Percentiles rank a stretch among this genome's conserved stretches.
phyloP scores from a whole-genome alignment of 2,113 vertebrate species.

The Isichthys henryi region DNA sequence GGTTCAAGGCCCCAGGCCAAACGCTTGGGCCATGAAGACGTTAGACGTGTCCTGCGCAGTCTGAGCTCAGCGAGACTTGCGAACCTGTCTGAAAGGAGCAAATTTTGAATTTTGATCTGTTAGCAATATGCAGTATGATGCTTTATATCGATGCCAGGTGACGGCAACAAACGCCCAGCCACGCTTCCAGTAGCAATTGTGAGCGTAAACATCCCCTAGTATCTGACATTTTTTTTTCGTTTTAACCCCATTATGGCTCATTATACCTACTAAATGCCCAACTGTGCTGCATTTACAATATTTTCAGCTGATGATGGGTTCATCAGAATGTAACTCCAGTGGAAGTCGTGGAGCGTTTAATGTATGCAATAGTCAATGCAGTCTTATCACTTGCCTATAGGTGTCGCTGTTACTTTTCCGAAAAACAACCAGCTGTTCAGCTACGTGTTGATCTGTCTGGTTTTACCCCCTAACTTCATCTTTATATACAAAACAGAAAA shows the following conservation, averaged over 20 bases:
- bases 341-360: neutral
- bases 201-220: neutral
- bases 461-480: neutral
- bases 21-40: neutral
- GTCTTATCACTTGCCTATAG: neutral
- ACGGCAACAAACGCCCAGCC: neutral
- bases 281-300: neutral
- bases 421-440: neutral
- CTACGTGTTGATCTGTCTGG: neutral
- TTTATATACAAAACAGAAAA: neutral
- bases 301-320: neutral
- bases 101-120: neutral
- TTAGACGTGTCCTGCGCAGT: neutral
- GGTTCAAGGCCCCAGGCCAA: neutral
- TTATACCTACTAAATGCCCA: neutral
- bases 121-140: neutral
- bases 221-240: neutral
- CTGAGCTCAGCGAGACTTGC: neutral
- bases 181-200: neutral
- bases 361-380: neutral
- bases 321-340: neutral
- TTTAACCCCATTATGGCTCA: neutral
- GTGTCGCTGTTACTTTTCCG: neutral
- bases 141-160: neutral
- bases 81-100: neutral